Conservation (phyloP, 1,140 invertebrate genomes). For the Pantala flavescens region DNA sequence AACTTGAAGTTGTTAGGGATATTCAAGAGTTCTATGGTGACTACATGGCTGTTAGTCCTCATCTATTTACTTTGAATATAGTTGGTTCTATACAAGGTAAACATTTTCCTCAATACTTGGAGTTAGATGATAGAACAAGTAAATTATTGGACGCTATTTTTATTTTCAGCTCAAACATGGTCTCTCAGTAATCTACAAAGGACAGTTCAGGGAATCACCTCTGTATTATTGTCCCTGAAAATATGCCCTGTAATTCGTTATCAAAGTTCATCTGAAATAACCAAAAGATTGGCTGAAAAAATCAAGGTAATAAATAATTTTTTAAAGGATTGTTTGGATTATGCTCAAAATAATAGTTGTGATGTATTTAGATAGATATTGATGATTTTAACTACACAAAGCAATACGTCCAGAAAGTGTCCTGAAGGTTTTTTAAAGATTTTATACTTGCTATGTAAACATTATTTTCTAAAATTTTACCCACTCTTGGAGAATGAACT, state of each 20-base stretch:
- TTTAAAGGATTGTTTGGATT: too few species aligned
- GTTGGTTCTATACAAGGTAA: slow-evolving; percentile 48
- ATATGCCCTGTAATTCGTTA: slow-evolving; percentile 85
- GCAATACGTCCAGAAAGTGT: too few species aligned
- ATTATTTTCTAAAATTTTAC: too few species aligned
- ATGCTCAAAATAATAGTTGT: too few species aligned
- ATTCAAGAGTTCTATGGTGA: slow-evolving; percentile 93
- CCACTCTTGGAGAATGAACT: too few species aligned
- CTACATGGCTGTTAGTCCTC: slow-evolving; percentile 81
- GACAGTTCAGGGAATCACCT: slow-evolving; percentile 72
- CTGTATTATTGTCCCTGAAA: slow-evolving; percentile 83
- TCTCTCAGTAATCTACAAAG: slow-evolving; percentile 59
- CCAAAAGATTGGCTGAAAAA: slow-evolving; percentile 75
- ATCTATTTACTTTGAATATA: slow-evolving; percentile 73
- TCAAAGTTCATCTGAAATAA: slow-evolving; percentile 77
- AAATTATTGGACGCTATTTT: slow-evolving; percentile 14
- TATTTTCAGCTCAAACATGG: slow-evolving; percentile 55
- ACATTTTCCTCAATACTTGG: background rate
- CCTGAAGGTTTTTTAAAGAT: too few species aligned
- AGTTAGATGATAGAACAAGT: background rate
- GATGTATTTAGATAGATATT: too few species aligned
- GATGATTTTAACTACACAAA: too few species aligned
- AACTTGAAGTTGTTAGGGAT: slow-evolving; percentile 92
- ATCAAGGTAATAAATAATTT: slow-evolving; percentile 55
- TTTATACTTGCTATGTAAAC: too few species aligned